Conservation (phyloP, 2,113 vertebrate genomes). For the Amphiprion ocellaris region DNA sequence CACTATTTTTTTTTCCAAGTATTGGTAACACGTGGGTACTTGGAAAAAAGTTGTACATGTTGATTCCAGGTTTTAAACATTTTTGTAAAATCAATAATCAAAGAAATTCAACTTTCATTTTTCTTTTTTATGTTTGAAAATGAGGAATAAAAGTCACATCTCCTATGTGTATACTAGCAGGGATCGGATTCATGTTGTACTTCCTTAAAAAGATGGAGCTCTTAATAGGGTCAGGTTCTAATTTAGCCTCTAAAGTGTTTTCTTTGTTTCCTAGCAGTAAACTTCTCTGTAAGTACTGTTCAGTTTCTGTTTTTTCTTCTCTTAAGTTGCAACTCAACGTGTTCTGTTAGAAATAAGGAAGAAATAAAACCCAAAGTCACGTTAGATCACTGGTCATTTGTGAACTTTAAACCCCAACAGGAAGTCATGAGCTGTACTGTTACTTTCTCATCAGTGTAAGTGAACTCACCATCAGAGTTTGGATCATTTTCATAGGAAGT, state of each 20-base stretch:
- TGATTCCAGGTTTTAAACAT: too few relatives aligned
- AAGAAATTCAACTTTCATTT: too few relatives aligned
- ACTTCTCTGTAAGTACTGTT: slow-evolving; percentile 18
- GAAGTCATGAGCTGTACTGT: background rate
- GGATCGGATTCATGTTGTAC: slow-evolving; percentile 31
- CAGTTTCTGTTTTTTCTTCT: background rate
- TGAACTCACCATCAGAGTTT: background rate
- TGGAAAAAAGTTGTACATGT: too few relatives aligned
- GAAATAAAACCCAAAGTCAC: slow-evolving; percentile 38
- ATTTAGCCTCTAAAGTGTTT: slow-evolving; percentile 33
- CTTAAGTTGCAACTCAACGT: slow-evolving; percentile 26
- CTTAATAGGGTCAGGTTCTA: slow-evolving; percentile 28
- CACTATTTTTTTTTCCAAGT: too few relatives aligned
- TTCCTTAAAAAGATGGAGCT: slow-evolving; percentile 22
- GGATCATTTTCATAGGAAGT: background rate
- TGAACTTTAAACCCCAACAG: background rate
- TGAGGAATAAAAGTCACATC: too few relatives aligned
- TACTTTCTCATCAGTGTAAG: background rate
- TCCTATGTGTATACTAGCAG: slow-evolving; percentile 41
- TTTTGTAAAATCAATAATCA: too few relatives aligned
- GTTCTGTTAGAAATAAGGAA: slow-evolving; percentile 44
- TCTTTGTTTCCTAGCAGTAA: slow-evolving; percentile 4
- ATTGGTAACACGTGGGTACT: too few relatives aligned
- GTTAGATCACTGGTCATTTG: slow-evolving; percentile 7
- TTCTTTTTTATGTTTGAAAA: too few relatives aligned